Base-by-base conservation (phyloP, 1,140 invertebrate genomes). In the Diachasma alloeum region DNA sequence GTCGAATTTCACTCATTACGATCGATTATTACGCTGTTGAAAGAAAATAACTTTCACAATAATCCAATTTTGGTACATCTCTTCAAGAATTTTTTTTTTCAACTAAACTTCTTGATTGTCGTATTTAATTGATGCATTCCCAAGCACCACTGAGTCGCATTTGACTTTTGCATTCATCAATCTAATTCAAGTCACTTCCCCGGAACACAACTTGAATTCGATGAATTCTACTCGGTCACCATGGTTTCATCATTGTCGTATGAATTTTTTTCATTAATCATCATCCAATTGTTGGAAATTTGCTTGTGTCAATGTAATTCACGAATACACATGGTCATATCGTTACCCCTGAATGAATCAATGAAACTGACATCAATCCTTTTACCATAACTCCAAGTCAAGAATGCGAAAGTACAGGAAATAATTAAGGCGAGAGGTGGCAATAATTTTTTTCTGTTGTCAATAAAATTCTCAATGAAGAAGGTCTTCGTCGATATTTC, bases 131-230 rank as follows among this genome's bases (percentile, higher is more conserved):
- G 68, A 76, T 48, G 46, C 42, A 70, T 70, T 66, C 22, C 22
- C 63, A 69, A 68, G 46, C 59, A 72, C 63, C 69, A 70, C 59
- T 83, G 81, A 84, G 77, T 83, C 83, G 83, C 80, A 80, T 81
- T 79, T 81, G 80, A 81, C 81, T 80, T 78, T 75, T 79, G 78
- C 67, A 72, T 81, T 83, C 79, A 80, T 83, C 79, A 84, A 84
- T 82, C 78, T 74, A 73, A 77, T 79, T 75, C 73, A 70, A 79
- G 76, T 79, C 42, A 79, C 59, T 42, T 71, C 44, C 19, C 63
- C 46, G 11, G 24, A 26, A 59, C 56, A 11, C 22, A 37, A 42
- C 31, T 24, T 63, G 11, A 31, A 4, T 24, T 24, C 22, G 4
- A 15, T 26, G 22, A 26, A 26, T 3, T 56, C 26, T 59, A 48